These are phyloP conservation scores for Drosophila paulistorum DNA, from an alignment of 1,140 invertebrate genomes.

Conservation along the genomic window DNA sequence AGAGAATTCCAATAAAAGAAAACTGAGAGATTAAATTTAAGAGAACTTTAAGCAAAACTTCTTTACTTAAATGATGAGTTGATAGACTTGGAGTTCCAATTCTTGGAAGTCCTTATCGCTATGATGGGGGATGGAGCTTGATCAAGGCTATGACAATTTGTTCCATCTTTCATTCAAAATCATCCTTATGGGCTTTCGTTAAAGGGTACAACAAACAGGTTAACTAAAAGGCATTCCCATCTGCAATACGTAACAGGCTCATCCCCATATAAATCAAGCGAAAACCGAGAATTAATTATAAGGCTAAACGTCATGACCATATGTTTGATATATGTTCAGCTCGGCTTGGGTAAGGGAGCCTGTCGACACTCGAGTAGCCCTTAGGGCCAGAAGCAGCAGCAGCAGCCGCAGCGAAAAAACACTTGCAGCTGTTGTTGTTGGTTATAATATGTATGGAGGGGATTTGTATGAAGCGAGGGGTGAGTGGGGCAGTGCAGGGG, in stretches of 20 bases:
- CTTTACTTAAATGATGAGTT: too few relatives aligned
- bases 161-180: too few relatives aligned
- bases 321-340: conserved; percentile 32
- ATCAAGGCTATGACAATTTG: conserved; percentile 15
- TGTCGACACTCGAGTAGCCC: conserved; percentile 32
- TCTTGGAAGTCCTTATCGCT: too few relatives aligned
- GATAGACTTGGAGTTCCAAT: too few relatives aligned
- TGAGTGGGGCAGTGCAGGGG: conserved; percentile 10
- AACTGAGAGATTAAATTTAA: background rate
- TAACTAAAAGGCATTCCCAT: background rate
- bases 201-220: conserved; percentile 31
- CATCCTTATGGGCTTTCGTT: too few relatives aligned
- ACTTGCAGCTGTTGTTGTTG: conserved; percentile 70
- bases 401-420: conserved; percentile 37
- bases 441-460: conserved; percentile 11
- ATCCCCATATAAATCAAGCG: conserved; percentile 60
- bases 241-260: conserved; percentile 4
- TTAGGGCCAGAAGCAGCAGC: conserved; percentile 33
- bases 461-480: background rate
- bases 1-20: conserved; percentile 18
- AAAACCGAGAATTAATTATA: conserved; percentile 59
- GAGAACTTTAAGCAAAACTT: background rate
- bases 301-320: conserved; percentile 69
- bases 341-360: conserved; percentile 3
- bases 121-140: too few relatives aligned